Conservation (phyloP, 2,888 invertebrate genomes). For the Apeira syringaria region DNA sequence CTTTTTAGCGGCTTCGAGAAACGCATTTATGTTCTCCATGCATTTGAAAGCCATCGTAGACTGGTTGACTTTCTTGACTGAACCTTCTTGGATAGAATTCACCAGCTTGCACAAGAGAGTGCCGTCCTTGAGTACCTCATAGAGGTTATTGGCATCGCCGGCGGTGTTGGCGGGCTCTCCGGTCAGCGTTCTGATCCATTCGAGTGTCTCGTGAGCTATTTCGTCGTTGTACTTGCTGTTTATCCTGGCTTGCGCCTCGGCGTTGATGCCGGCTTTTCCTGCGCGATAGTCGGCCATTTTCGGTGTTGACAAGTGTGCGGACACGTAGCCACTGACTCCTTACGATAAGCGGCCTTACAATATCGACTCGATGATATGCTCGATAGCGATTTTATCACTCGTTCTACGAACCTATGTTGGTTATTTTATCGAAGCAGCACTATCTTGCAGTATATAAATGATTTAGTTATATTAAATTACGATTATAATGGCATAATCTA, state of each 20-base stretch:
- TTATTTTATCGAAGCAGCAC: slow-evolving; percentile 42
- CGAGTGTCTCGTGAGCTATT: slow-evolving; percentile 94
- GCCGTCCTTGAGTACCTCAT: slow-evolving; percentile 94
- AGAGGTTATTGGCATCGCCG: slow-evolving; percentile 96
- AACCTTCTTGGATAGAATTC: slow-evolving; percentile 92
- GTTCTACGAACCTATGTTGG: slow-evolving; percentile 54
- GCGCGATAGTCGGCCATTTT: slow-evolving; percentile 77
- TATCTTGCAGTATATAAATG: slow-evolving; percentile 53
- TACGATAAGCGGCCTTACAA: slow-evolving; percentile 63
- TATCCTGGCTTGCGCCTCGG: slow-evolving; percentile 85
- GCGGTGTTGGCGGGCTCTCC: slow-evolving; percentile 91
- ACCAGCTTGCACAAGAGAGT: slow-evolving; percentile 94
- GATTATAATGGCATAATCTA: too few species aligned
- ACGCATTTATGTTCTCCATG: slow-evolving; percentile 99
- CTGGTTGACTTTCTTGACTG: slow-evolving; percentile 96
- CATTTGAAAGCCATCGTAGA: slow-evolving; percentile 97
- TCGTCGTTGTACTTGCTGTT: slow-evolving; percentile 98
- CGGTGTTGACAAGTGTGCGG: slow-evolving; percentile 63
- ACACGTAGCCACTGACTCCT: slow-evolving; percentile 74
- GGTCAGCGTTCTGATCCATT: slow-evolving; percentile 95
- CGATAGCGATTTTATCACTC: slow-evolving; percentile 68
- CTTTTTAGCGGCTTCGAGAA: slow-evolving; percentile 91
- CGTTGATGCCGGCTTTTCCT: slow-evolving; percentile 78
- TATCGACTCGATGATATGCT: slow-evolving; percentile 60
- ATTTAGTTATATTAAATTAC: slow-evolving; percentile 49